Evolutionary conservation across 1,140 invertebrate genomes (phyloP).

Genomic region (Dendrolimus punctatus): DNA sequence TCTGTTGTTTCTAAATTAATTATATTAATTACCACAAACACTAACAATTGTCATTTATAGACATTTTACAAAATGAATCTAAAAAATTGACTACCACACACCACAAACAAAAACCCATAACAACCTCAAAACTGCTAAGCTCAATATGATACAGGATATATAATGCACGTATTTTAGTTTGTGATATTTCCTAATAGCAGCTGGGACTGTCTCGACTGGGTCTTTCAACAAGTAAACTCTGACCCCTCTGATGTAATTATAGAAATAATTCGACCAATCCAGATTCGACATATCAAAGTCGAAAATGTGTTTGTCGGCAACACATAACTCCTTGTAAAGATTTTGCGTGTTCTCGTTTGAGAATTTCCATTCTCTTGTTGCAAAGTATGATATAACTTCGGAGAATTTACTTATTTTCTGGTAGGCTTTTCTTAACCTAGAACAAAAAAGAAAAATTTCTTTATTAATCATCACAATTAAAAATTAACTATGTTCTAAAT

Average conservation of each 20-base stretch:
- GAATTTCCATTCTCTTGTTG: slow-evolving; percentile 80
- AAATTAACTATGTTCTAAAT: too few species aligned
- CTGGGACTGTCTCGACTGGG: slow-evolving; percentile 63
- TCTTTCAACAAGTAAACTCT: slow-evolving; percentile 76
- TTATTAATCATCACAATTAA: too few species aligned
- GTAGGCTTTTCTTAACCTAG: slow-evolving; percentile 82
- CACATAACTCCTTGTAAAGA: slow-evolving; percentile 51
- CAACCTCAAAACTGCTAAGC: slow-evolving; percentile 18
- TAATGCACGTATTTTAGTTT: slow-evolving; percentile 36
- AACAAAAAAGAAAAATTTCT: background rate
- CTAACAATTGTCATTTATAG: background rate
- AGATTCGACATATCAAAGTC: slow-evolving; percentile 73
- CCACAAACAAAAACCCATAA: slow-evolving; percentile 13
- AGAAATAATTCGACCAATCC: slow-evolving; percentile 75
- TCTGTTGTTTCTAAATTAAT: too few species aligned
- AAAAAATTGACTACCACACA: slow-evolving; percentile 10
- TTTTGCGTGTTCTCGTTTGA: slow-evolving; percentile 76
- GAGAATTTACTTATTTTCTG: slow-evolving; percentile 82
- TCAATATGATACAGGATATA: slow-evolving; percentile 17
- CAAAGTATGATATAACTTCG: slow-evolving; percentile 80
- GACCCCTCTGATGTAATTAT: slow-evolving; percentile 72
- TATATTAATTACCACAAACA: too few species aligned
- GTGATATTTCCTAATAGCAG: slow-evolving; percentile 27
- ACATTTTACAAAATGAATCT: slow-evolving; percentile 2
- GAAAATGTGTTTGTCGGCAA: slow-evolving; percentile 74